Percentiles rank a stretch among this genome's conserved stretches.
phyloP scores from a whole-genome alignment of 2,113 vertebrate genomes.

The Meles meles region DNA sequence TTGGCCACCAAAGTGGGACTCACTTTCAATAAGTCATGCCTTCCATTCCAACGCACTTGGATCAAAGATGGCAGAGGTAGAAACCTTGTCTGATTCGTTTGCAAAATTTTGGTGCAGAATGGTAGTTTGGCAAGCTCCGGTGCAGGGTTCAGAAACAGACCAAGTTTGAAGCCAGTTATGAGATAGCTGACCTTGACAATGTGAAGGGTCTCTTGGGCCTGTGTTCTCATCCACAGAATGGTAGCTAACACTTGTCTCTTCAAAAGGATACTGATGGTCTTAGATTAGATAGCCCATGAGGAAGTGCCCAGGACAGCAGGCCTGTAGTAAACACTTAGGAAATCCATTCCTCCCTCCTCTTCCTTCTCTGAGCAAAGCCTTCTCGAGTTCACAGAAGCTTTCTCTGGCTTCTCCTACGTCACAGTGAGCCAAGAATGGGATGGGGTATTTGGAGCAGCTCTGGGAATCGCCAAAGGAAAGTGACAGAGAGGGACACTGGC shows the following conservation, averaged over 20 bases:
- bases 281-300: not conserved
- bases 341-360: not conserved
- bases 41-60: not conserved
- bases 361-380: not conserved
- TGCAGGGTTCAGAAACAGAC: not conserved
- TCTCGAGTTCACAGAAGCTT: not conserved
- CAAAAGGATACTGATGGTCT: not conserved
- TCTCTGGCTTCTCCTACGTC: not conserved
- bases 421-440: not conserved
- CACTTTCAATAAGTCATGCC: not conserved
- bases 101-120: not conserved
- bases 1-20: not conserved
- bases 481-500: not conserved
- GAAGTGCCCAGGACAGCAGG: not conserved
- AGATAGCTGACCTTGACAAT: not conserved
- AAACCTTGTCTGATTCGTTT: not conserved
- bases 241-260: not conserved
- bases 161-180: not conserved
- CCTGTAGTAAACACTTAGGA: not conserved
- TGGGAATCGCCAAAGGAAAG: not conserved
- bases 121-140: not conserved
- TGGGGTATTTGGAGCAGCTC: not conserved
- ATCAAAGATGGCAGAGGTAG: not conserved
- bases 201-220: not conserved
- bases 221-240: not conserved